Base-by-base conservation (phyloP, 53 echinoderm and acorn worm species). In the Zoroaster sp. region DNA sequence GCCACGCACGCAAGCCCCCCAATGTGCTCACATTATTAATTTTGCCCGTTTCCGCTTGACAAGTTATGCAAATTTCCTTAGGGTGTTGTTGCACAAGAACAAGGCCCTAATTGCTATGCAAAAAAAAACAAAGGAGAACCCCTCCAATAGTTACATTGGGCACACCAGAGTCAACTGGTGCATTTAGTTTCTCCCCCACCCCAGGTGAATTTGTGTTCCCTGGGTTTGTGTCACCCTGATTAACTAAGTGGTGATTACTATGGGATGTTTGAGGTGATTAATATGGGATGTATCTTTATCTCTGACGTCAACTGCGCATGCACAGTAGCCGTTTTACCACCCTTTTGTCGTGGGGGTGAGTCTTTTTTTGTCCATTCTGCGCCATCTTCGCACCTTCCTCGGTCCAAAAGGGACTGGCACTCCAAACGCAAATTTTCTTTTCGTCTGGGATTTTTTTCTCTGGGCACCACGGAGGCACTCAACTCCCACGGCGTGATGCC, bases 281-380 rank as follows among this genome's bases (percentile, higher is more conserved):
- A 94, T 97, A 97, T 95, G 97, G 97, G 97, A 97, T 97, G 87
- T 92, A 93, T 93, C 92, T 93, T 76, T 91, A 94, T 92, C 90
- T 92, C 88, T 97, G 92, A 97, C 98, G 98, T 97, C 98, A 97
- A 94, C 92, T 95, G 98, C 98, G 98, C 98, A 97, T 97, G 98
- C 76, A 91, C 98, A 95, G 92, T 95, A 88, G 89, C 81, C 88
- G 91, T 91, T 94, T 97, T 94, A 83, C 94, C 93, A 95, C 95
- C 98, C 98, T 97, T 96, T 97, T 97, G 98, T 97, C 95, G 95
- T 94, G 92, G 95, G 97, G 98, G 95, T 96, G 91, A 94, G 69
- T 70, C 31, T 47, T 42, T 70, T 69, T 85, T 66, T 71, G 85
- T 85, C 67, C 70, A 35, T 85, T 69, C 49, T 83, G 74, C 88